These are phyloP conservation scores for Trichechus manatus DNA, from an alignment of 2,113 vertebrate genomes.

Conservation along the genomic window DNA sequence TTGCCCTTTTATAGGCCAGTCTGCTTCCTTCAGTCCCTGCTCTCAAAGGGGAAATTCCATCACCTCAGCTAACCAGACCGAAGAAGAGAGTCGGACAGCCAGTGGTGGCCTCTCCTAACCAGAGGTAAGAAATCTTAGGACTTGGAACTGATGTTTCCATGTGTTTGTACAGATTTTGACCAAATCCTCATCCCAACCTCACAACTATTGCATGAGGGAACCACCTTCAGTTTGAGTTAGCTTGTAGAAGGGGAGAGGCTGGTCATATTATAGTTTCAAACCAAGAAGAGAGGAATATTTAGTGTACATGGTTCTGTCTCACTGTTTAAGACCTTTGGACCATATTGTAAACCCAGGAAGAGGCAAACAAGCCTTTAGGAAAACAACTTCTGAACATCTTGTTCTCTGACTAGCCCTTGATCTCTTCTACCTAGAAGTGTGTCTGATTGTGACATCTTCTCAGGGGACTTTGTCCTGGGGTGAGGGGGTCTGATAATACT, in stretches of 20 bases:
- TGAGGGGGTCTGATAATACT: slow-evolving; percentile 31
- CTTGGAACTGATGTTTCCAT: slow-evolving; percentile 38
- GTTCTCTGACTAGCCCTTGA: slow-evolving; percentile 65
- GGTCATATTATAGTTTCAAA: slow-evolving; percentile 48
- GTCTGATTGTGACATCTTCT: slow-evolving; percentile 34
- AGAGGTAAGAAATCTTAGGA: slow-evolving; percentile 80
- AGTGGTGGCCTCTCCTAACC: slow-evolving; percentile 75
- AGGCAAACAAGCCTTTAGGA: slow-evolving; percentile 68
- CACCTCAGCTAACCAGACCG: slow-evolving; percentile 78
- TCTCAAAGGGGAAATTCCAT: slow-evolving; percentile 82
- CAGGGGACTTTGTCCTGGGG: slow-evolving; percentile 49
- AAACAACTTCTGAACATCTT: slow-evolving; percentile 74
- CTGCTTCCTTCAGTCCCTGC: slow-evolving; percentile 82
- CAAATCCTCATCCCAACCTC: neutral
- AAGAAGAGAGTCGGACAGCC: slow-evolving; percentile 82
- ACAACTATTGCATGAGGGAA: neutral
- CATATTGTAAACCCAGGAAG: slow-evolving; percentile 65
- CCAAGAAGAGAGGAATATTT: slow-evolving; percentile 47
- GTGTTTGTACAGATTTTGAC: slow-evolving; percentile 43
- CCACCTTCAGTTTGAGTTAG: slow-evolving; percentile 14
- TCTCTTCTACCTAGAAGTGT: slow-evolving; percentile 63
- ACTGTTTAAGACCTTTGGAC: slow-evolving; percentile 78
- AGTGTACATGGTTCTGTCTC: slow-evolving; percentile 7
- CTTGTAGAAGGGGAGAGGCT: slow-evolving; percentile 34
- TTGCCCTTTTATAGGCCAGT: slow-evolving; percentile 85